Base-by-base conservation (phyloP, 2,888 invertebrate species). In the Hyppa rectilinea region DNA sequence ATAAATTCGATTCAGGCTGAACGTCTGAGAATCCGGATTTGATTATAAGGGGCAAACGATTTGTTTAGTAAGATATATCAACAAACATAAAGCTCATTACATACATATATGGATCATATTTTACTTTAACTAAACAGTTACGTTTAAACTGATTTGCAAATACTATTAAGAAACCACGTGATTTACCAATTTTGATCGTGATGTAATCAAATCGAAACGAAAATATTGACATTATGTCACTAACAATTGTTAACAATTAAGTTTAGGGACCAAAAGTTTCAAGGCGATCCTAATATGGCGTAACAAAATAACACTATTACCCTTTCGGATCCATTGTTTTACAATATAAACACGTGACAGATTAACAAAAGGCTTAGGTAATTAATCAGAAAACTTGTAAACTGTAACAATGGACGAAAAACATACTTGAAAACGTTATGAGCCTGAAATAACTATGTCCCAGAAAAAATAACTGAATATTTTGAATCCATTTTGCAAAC, bases 281-380 rank as follows among this genome's bases (percentile, higher is more conserved):
- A 85, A 82, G 82, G 83, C 55, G 50, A 65, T 55, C 59, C 36
- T 45, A 63, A 58, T 56, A 72, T 82, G 71, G 69, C 59, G 72
- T 66, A 72, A 72, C 31, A 43, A 26, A 34, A 58, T n/a, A 66
- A 76, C 73, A 71, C 53, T 29, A 66, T 40, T 55, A 52, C 55
- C 34, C 45, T 26, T 49, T 55, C 23, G 12, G 31, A n/a, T 20
- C 40, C 47, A 63, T 72, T 72, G 77, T 77, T 40, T 63, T 34
- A 67, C 40, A 23, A 50, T 56, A 36, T 50, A 45, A 38, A 61
- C 61, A 49, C 20, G 56, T 72, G 62, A 53, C 53, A 60, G 12
- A 20, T 31, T 55, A 45, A 76, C 66, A 66, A 77, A 77, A 52
- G 72, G 45, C 29, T 62, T 60, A 29, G 29, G 14, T 59, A 66